Percentiles rank a stretch among this genome's conserved stretches.
phyloP scores from a whole-genome alignment of 2,113 vertebrate genomes.

The Beaufortia kweichowensis region DNA sequence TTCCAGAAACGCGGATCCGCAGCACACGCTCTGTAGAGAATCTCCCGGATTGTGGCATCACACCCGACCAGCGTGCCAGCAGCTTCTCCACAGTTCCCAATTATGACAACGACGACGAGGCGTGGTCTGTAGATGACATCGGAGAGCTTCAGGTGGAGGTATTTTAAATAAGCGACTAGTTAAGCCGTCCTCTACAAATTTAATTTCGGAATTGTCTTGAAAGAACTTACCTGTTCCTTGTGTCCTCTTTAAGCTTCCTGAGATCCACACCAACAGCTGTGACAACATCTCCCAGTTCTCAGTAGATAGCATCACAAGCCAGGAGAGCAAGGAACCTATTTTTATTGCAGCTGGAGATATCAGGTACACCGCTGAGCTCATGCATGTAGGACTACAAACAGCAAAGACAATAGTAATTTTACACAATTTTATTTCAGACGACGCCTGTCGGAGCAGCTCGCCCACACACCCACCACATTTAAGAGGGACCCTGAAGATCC shows the following conservation, averaged over 20 bases:
- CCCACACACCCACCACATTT: constrained; percentile 90
- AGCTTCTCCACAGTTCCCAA: constrained; percentile 91
- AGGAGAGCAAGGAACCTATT: constrained; percentile 92
- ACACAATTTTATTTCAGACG: constrained; percentile 70
- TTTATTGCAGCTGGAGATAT: constrained; percentile 96
- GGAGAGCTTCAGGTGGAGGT: constrained; percentile 97
- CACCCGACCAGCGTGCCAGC: constrained; percentile 82
- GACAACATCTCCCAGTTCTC: constrained; percentile 99
- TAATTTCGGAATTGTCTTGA: background rate
- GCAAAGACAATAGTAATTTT: constrained; percentile 7
- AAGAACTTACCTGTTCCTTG: background rate
- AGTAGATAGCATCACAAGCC: constrained; percentile 95
- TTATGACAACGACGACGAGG: constrained; percentile 95
- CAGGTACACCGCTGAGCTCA: constrained; percentile 71
- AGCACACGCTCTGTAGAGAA: constrained; percentile 95
- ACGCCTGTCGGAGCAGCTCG: constrained; percentile 92
- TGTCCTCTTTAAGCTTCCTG: constrained; percentile 78
- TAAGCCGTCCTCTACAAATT: background rate
- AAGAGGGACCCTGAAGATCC: constrained; percentile 91
- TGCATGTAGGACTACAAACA: background rate
- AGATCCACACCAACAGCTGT: constrained; percentile 91
- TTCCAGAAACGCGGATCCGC: constrained; percentile 93
- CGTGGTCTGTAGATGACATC: constrained; percentile 94
- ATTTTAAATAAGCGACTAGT: background rate
- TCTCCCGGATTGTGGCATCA: constrained; percentile 87